Percentiles rank a stretch among this genome's conserved stretches.
phyloP scores from a whole-genome alignment of 2,888 invertebrate genomes.

The Artemia sinica region DNA sequence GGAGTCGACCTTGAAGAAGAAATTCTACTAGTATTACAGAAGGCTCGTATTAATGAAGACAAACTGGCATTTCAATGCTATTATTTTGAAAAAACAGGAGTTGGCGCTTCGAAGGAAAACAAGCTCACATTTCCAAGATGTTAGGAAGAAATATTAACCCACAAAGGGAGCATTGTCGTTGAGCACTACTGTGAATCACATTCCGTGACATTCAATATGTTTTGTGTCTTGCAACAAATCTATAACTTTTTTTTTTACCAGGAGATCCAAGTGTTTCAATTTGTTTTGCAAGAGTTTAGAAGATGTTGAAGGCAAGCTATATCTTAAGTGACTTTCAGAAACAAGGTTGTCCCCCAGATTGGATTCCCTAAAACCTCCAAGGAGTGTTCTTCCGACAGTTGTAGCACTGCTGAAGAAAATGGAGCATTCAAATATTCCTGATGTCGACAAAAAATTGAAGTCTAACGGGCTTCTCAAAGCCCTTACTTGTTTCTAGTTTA shows the following conservation, averaged over 20 bases:
- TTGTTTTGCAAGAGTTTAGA: background rate
- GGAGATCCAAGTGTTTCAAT: conserved; percentile 6
- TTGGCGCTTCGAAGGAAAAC: too few species aligned
- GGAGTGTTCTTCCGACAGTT: conserved; percentile 3
- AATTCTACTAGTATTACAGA: background rate
- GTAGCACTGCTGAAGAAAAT: conserved; percentile 3
- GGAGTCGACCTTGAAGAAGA: background rate
- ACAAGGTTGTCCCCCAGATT: too few species aligned
- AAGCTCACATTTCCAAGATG: too few species aligned
- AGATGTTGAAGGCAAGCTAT: conserved; percentile 1
- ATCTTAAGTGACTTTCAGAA: background rate
- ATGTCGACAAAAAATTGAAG: background rate
- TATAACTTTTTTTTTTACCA: background rate
- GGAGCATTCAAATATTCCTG: background rate
- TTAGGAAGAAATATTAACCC: too few species aligned
- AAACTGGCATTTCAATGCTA: background rate
- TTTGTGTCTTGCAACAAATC: background rate
- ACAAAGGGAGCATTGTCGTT: too few species aligned
- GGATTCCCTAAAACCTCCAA: background rate
- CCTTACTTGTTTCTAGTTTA: background rate
- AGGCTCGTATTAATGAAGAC: background rate
- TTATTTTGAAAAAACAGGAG: background rate
- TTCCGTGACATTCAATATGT: background rate
- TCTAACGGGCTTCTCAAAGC: conserved; percentile 7
- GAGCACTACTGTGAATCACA: background rate